A percentile compares a stretch with the other conserved stretches of the same genome.
phyloP scores from a whole-genome alignment of 2,113 vertebrate species.

The Vombatus ursinus region DNA sequence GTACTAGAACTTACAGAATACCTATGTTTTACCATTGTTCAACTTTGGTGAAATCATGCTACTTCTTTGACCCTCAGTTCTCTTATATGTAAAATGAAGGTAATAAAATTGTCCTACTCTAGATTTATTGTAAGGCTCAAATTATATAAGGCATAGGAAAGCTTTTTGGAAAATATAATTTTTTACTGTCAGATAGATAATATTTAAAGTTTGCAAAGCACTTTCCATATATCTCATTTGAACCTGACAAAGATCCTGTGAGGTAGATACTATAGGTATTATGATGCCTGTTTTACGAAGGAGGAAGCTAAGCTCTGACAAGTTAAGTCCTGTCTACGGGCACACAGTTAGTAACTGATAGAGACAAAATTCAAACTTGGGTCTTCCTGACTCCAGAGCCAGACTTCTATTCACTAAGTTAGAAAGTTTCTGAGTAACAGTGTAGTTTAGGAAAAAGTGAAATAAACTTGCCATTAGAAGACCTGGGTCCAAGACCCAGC shows the following conservation, averaged over 20 bases:
- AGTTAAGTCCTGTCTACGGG: not conserved
- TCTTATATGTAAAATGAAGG: not conserved
- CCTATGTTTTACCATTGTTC: not conserved
- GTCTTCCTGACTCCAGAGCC: not conserved
- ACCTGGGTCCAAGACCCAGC: not conserved
- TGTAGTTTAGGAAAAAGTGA: not conserved
- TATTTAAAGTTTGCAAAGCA: not conserved
- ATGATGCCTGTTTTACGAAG: not conserved
- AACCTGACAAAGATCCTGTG: not conserved
- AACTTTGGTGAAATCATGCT: not conserved
- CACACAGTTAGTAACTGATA: not conserved
- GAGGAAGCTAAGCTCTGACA: not conserved
- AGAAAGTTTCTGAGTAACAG: not conserved
- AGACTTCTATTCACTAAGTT: not conserved
- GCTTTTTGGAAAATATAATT: not conserved
- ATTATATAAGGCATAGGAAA: not conserved
- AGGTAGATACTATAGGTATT: not conserved
- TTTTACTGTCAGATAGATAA: not conserved
- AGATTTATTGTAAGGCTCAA: not conserved
- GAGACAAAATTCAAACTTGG: not conserved
- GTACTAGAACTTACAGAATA: not conserved
- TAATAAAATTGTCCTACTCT: not conserved
- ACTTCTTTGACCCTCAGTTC: not conserved
- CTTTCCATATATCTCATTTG: not conserved
- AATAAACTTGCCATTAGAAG: not conserved